These are phyloP conservation scores for Tenthredo mesomela DNA, from an alignment of 2,888 invertebrate species.

Conservation along the genomic window DNA sequence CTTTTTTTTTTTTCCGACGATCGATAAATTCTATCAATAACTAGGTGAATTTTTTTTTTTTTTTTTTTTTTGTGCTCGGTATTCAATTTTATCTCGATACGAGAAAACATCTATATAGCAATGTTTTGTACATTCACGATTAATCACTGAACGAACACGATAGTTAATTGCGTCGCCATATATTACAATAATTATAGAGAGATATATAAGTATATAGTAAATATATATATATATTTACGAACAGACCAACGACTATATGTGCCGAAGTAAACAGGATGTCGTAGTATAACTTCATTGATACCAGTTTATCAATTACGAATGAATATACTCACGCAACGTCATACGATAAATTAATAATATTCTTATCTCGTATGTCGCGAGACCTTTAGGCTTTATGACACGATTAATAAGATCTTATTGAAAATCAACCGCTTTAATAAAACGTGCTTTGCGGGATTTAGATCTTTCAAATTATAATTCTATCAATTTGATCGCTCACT, in stretches of 20 bases:
- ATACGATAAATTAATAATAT: slow-evolving; percentile 29
- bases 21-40: slow-evolving; percentile 22
- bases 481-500: not conserved
- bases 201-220: not conserved
- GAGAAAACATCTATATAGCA: not conserved
- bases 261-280: slow-evolving; percentile 36
- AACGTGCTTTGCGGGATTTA: not conserved
- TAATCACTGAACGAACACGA: not conserved
- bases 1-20: not conserved
- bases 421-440: slow-evolving; percentile 19
- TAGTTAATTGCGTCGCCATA: slow-evolving; percentile 11
- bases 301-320: slow-evolving; percentile 38
- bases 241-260: slow-evolving; percentile 6
- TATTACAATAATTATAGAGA: not conserved
- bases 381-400: slow-evolving; percentile 17
- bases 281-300: slow-evolving; percentile 40
- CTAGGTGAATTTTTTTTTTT: not conserved
- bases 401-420: slow-evolving; percentile 41
- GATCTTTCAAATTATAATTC: not conserved
- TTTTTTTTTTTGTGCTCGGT: not conserved
- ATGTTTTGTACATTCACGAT: not conserved
- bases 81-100: not conserved
- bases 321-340: slow-evolving; percentile 19
- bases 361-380: slow-evolving; percentile 33
- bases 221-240: not conserved